Evolutionary conservation across 2,113 vertebrate genomes (phyloP).

Genomic region (Sprattus sprattus): DNA sequence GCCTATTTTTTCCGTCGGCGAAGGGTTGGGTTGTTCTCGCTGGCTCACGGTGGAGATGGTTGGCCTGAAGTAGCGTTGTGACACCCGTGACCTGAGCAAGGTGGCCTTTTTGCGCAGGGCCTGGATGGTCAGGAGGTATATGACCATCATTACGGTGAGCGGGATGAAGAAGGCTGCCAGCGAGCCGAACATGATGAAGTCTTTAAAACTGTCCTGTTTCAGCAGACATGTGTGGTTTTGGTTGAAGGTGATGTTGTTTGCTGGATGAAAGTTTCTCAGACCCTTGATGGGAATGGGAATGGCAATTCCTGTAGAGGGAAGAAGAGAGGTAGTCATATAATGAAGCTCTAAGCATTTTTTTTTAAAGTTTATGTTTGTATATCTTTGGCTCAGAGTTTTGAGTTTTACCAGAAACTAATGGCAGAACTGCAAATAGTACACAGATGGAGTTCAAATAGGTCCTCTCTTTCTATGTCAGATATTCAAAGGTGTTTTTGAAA

Average conservation of each 20-base stretch:
- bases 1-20: slow-evolving; percentile 75
- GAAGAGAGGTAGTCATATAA: slow-evolving; percentile 13
- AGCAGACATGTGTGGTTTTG: slow-evolving; percentile 82
- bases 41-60: slow-evolving; percentile 84
- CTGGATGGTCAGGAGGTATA: slow-evolving; percentile 90
- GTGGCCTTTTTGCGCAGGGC: slow-evolving; percentile 88
- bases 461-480: neutral
- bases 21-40: slow-evolving; percentile 66
- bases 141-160: slow-evolving; percentile 93
- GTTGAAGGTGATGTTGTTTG: slow-evolving; percentile 72
- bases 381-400: too few relatives aligned
- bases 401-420: too few relatives aligned
- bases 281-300: slow-evolving; percentile 90
- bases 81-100: slow-evolving; percentile 79
- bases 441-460: neutral
- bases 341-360: neutral
- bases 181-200: slow-evolving; percentile 93
- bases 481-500: neutral
- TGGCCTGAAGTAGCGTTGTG: slow-evolving; percentile 76
- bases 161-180: slow-evolving; percentile 90
- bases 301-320: slow-evolving; percentile 84
- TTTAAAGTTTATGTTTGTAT: neutral
- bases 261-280: slow-evolving; percentile 66
- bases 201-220: slow-evolving; percentile 77
- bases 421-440: neutral